Evolutionary conservation across 2,113 vertebrate species (phyloP).

Genomic region (Neolamprologus variostigma): DNA sequence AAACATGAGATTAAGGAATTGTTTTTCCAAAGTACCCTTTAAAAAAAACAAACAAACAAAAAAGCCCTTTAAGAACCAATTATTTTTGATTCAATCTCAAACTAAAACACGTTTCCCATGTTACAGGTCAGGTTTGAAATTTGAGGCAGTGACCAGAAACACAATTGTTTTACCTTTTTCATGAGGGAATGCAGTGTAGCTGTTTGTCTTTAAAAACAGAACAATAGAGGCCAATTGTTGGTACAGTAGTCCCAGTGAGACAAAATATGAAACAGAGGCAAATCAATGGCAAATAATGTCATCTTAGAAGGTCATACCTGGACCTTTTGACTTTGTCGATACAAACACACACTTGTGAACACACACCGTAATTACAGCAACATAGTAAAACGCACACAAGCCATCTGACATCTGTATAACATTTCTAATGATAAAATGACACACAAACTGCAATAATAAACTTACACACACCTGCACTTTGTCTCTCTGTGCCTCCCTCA

Average conservation of each 20-base stretch:
- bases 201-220: slow-evolving; percentile 57
- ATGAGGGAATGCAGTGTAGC: slow-evolving; percentile 7
- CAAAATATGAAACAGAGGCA: slow-evolving; percentile 48
- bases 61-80: not conserved
- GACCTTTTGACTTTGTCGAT: slow-evolving; percentile 66
- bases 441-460: slow-evolving; percentile 30
- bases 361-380: slow-evolving; percentile 11
- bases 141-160: slow-evolving; percentile 1
- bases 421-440: slow-evolving; percentile 50
- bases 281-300: slow-evolving; percentile 71
- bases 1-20: not conserved
- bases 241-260: slow-evolving; percentile 39
- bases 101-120: not conserved
- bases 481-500: slow-evolving; percentile 29
- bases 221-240: slow-evolving; percentile 55
- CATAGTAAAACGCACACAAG: slow-evolving; percentile 7
- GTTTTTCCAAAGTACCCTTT: not conserved
- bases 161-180: slow-evolving; percentile 24
- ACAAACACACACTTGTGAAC: slow-evolving; percentile 28
- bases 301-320: slow-evolving; percentile 68
- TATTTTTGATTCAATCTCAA: not conserved
- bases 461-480: slow-evolving; percentile 45
- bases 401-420: slow-evolving; percentile 35
- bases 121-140: not conserved
- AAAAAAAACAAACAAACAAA: accelerated